phyloP scores from a whole-genome alignment of 2,113 vertebrate species.

The Hemiprocne comata region DNA sequence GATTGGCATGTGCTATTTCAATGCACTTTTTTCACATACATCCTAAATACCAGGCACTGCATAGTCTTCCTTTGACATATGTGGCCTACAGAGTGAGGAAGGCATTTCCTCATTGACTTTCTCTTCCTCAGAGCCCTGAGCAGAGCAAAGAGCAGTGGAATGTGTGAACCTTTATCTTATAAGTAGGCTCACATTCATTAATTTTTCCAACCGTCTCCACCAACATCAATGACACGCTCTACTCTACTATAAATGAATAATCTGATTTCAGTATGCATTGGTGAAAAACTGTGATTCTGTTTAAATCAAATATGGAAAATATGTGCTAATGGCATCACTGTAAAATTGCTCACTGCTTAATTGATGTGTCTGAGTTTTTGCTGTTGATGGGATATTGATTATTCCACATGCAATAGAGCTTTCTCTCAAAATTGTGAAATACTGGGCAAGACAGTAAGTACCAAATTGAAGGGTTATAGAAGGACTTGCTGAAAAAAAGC shows the following conservation, averaged over 20 bases:
- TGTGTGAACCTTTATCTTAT: background rate
- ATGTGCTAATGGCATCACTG: background rate
- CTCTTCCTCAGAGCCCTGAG: background rate
- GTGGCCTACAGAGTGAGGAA: background rate
- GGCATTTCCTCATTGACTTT: background rate
- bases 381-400: background rate
- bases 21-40: background rate
- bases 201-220: background rate
- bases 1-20: background rate
- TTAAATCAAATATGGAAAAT: background rate
- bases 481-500: background rate
- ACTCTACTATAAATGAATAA: background rate
- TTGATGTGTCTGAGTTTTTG: background rate
- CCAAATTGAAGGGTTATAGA: background rate
- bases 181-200: background rate
- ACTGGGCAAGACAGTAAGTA: background rate
- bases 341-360: background rate
- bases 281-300: background rate
- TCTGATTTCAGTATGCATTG: background rate
- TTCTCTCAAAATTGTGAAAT: background rate
- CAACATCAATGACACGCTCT: background rate
- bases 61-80: background rate
- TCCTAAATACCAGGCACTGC: background rate
- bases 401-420: background rate
- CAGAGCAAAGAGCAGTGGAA: background rate